phyloP scores from a whole-genome alignment of 2,797 vertebrate species.

The Rhadinocentrus ornatus region DNA sequence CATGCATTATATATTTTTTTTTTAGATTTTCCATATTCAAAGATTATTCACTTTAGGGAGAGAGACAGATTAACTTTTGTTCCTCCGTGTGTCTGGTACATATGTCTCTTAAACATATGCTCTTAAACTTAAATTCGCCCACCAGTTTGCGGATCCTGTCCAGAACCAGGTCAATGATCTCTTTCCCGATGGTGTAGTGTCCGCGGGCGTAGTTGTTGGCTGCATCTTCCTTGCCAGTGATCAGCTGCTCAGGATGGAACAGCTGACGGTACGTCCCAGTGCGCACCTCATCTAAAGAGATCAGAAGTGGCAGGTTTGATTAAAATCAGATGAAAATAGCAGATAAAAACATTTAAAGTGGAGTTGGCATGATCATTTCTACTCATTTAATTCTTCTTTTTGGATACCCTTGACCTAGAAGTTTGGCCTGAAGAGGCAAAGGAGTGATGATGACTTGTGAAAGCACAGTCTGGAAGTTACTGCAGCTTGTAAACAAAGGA shows the following conservation, averaged over 20 bases:
- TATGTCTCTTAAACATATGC: background rate
- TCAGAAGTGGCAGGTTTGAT: background rate
- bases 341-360: background rate
- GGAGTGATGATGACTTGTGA: too few species aligned
- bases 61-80: too few species aligned
- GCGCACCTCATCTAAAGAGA: conserved; percentile 63
- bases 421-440: too few species aligned
- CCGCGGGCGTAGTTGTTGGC: conserved; percentile 74
- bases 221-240: conserved; percentile 72
- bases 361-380: too few species aligned
- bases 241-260: conserved; percentile 48
- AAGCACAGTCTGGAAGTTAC: too few species aligned
- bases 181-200: conserved; percentile 75
- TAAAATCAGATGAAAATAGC: background rate
- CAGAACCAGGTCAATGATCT: conserved; percentile 71
- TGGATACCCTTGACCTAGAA: too few species aligned
- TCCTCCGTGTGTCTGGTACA: background rate
- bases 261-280: conserved; percentile 63
- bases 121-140: conserved; percentile 4
- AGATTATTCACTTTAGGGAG: too few species aligned
- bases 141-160: conserved; percentile 73
- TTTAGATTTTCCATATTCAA: too few species aligned
- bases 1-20: too few species aligned
- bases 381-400: too few species aligned
- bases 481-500: too few species aligned